Evolutionary conservation across 2,888 invertebrate species (phyloP), one percentile per base, ranked within the genome.

Genomic region (Theodoxus fluviatilis): DNA sequence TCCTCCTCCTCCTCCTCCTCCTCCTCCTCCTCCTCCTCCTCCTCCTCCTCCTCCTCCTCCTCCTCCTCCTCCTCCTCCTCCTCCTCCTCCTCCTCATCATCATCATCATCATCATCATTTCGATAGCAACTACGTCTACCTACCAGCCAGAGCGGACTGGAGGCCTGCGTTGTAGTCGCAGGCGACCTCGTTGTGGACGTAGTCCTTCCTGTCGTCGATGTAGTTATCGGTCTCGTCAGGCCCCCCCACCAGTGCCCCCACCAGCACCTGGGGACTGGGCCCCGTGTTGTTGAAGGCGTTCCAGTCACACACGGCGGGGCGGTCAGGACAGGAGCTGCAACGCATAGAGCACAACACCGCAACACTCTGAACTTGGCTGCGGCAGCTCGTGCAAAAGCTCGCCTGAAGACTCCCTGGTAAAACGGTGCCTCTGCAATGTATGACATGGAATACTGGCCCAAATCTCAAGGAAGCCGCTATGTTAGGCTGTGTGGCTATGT

Each of bases 261-360:
- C 31, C 43, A 65, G 18, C 4, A 65, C 28, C 38, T 72, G 71
- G 7, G 71, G 69, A 52, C 67, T 72, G 15, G 71, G 69, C 25
- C 35, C 61, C 33, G 49, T 43, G 22, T 35, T 31, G 38, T 69
- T 40, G 15, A 69, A 59, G 12, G 35, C 37, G 25, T 18, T 25
- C 31, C 37, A 57, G 22, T 33, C 52, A 33, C 71, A 72, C 12
- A 69, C 43, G 25, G 40, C 31, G 40, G 65, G 65, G 9, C 40
- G 40, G 4, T 37, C 65, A 18, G 47, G 47, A 1, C 65, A 65
- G 12, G 65, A 65, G 9, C 70, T 70, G 47, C 37, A 40, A 61
- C 3, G 25, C 25, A 18, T 49, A 25, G 4, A n/a, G n/a, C n/a
- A n/a, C n/a, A n/a, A n/a, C n/a, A n/a, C n/a, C n/a, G n/a, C n/a